phyloP scores from a whole-genome alignment of 2,888 invertebrate species.

The Notodonta ziczac region DNA sequence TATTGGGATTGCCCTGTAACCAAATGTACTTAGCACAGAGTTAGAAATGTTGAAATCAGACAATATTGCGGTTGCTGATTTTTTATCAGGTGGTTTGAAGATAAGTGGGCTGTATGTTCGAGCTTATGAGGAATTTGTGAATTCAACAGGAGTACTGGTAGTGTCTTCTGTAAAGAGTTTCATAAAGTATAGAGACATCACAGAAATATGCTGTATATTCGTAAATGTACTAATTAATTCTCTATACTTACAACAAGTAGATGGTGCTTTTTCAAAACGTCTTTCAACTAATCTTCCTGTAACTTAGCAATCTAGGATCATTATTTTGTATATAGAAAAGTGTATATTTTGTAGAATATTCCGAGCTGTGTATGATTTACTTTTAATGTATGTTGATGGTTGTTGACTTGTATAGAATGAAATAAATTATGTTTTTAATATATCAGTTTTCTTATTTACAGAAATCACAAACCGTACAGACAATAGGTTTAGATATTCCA shows the following conservation, averaged over 20 bases:
- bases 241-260: not conserved
- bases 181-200: too few relatives aligned
- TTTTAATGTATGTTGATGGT: conserved; percentile 20
- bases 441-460: conserved; percentile 4
- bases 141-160: not conserved
- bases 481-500: too few relatives aligned
- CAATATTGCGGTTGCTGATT: too few relatives aligned
- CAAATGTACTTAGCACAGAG: too few relatives aligned
- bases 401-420: conserved; percentile 47
- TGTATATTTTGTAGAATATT: conserved; percentile 3
- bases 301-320: not conserved
- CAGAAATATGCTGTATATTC: too few relatives aligned
- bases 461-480: too few relatives aligned
- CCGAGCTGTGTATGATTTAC: not conserved
- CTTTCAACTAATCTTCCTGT: conserved; percentile 2
- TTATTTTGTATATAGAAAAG: conserved; percentile 1
- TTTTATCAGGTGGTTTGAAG: not conserved
- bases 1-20: too few relatives aligned
- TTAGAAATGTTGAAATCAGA: too few relatives aligned
- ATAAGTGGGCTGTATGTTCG: not conserved
- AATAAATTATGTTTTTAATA: conserved; percentile 34
- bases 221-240: too few relatives aligned
- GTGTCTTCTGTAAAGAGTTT: too few relatives aligned
- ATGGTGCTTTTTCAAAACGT: not conserved
- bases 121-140: not conserved